These are phyloP conservation scores for Mionectes macconnelli DNA, from an alignment of 2,113 vertebrate genomes.

Conservation along the genomic window DNA sequence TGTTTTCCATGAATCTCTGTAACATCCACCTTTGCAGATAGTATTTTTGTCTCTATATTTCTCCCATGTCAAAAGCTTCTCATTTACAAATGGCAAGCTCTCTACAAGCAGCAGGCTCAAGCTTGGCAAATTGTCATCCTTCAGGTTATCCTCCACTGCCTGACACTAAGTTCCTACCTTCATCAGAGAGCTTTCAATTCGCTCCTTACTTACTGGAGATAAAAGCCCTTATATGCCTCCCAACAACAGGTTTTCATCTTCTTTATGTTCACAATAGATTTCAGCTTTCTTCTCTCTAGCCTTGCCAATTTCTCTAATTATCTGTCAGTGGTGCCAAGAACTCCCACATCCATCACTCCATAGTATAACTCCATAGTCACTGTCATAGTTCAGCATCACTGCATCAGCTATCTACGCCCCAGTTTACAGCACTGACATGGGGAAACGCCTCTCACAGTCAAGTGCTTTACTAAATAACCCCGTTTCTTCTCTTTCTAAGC, in stretches of 20 bases:
- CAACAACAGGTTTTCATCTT: not conserved
- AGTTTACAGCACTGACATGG: not conserved
- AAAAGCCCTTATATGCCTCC: not conserved
- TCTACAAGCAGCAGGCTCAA: not conserved
- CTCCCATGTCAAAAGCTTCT: not conserved
- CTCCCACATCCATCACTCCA: not conserved
- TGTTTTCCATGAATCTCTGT: not conserved
- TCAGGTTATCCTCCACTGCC: not conserved
- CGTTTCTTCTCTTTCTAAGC: not conserved
- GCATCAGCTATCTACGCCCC: not conserved
- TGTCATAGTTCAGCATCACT: not conserved
- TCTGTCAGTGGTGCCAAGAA: not conserved
- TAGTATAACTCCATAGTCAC: not conserved
- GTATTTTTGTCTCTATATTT: not conserved
- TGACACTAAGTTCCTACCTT: not conserved
- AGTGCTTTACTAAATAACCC: not conserved
- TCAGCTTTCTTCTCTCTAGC: not conserved
- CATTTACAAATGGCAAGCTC: not conserved
- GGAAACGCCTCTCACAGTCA: not conserved
- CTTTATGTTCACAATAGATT: not conserved
- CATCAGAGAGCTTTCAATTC: not conserved
- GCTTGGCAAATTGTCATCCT: not conserved
- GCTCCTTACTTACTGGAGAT: not conserved
- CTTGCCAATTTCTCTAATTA: not conserved
- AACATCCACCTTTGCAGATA: not conserved